phyloP scores from a whole-genome alignment of 2,888 invertebrate genomes.

The Stegana nigrithorax region DNA sequence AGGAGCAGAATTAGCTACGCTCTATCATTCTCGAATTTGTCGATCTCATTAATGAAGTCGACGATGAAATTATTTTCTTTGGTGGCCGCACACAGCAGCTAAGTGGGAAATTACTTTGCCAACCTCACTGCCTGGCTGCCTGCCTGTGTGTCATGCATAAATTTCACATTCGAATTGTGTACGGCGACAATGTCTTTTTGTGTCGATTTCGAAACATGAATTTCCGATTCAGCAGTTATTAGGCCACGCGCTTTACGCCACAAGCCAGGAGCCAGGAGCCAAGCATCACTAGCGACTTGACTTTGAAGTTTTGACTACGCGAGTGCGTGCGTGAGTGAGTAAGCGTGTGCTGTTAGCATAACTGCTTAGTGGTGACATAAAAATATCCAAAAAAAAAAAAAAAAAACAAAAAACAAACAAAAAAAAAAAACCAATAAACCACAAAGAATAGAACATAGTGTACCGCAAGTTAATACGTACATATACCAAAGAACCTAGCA shows the following conservation, averaged over 20 bases:
- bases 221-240: constrained; percentile 41
- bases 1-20: constrained; percentile 2
- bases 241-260: too few relatives aligned
- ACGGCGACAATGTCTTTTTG: constrained; percentile 26
- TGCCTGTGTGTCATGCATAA: too few relatives aligned
- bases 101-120: constrained; percentile 35
- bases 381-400: too few relatives aligned
- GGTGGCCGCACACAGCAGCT: constrained; percentile 19
- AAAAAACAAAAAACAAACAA: not conserved
- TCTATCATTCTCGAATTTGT: constrained; percentile 21
- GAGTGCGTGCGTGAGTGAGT: too few relatives aligned
- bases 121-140: constrained; percentile 39
- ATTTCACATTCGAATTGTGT: constrained; percentile 38
- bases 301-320: too few relatives aligned
- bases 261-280: too few relatives aligned
- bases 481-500: constrained; percentile 21
- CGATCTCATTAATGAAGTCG: constrained; percentile 36
- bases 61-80: constrained; percentile 42
- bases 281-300: too few relatives aligned
- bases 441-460: constrained; percentile 4
- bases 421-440: not conserved
- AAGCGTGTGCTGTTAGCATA: too few relatives aligned
- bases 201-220: constrained; percentile 21
- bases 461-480: constrained; percentile 18
- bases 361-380: too few relatives aligned